Percentiles rank a stretch among this genome's conserved stretches.
phyloP scores from a whole-genome alignment of 2,888 invertebrate genomes.

The Thysanoteuthis rhombus region DNA sequence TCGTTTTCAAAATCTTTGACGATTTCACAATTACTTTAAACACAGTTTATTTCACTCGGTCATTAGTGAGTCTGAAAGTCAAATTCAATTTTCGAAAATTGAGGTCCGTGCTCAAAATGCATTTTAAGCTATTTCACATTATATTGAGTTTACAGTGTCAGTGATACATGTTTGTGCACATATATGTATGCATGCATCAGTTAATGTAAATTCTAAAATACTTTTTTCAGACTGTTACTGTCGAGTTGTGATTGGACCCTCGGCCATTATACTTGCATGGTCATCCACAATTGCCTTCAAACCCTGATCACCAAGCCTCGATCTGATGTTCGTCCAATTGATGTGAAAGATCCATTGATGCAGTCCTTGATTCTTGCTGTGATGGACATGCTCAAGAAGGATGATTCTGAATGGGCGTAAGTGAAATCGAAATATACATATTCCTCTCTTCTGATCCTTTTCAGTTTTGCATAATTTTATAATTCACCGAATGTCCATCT shows the following conservation, averaged over 20 bases:
- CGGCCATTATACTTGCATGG: constrained; percentile 47
- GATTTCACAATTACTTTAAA: too few species aligned
- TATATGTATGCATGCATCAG: too few species aligned
- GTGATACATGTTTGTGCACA: too few species aligned
- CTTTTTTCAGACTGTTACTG: constrained; percentile 45
- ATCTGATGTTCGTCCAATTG: not conserved
- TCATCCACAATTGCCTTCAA: constrained; percentile 46
- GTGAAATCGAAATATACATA: not conserved
- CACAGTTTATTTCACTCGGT: too few species aligned
- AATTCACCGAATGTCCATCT: too few species aligned
- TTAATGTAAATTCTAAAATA: too few species aligned
- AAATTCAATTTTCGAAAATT: too few species aligned
- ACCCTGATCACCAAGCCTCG: constrained; percentile 16
- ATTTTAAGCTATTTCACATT: too few species aligned
- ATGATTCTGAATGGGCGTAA: constrained; percentile 32
- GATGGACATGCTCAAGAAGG: constrained; percentile 20
- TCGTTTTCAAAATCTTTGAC: too few species aligned
- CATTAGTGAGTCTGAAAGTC: too few species aligned
- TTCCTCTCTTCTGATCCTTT: not conserved
- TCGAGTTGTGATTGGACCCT: constrained; percentile 42
- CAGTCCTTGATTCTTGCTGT: constrained; percentile 25
- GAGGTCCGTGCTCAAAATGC: too few species aligned
- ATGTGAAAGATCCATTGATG: not conserved
- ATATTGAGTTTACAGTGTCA: too few species aligned
- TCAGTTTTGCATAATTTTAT: not conserved